These are phyloP conservation scores for Mormyrops boulengeri DNA, from an alignment of 2,797 vertebrate genomes.

Conservation along the genomic window DNA sequence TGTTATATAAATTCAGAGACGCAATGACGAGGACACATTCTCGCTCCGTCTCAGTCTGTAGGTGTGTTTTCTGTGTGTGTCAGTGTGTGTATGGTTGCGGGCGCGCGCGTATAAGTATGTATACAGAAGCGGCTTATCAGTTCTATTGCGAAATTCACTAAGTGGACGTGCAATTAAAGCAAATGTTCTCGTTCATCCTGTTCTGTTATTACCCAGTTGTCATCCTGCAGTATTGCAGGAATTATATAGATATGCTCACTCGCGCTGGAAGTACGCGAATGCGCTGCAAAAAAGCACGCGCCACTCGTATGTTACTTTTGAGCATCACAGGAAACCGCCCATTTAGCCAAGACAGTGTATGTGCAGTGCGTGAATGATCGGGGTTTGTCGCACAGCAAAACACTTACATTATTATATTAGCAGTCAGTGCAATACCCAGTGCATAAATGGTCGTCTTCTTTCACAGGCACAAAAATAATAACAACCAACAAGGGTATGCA, in stretches of 20 bases:
- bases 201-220: conserved; percentile 5
- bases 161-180: background rate
- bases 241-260: conserved; percentile 3
- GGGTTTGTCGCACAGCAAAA: conserved; percentile 8
- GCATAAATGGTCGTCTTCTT: conserved; percentile 43
- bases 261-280: conserved; percentile 10
- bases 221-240: background rate
- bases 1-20: background rate
- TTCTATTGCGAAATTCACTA: background rate
- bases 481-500: conserved; percentile 33
- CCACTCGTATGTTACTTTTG: conserved; percentile 16
- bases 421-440: conserved; percentile 38
- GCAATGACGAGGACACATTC: background rate
- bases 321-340: conserved; percentile 16
- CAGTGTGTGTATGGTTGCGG: conserved; percentile 18
- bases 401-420: conserved; percentile 20
- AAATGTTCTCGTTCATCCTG: background rate
- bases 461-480: conserved; percentile 38
- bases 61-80: conserved; percentile 14
- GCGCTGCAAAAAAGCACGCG: background rate
- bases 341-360: conserved; percentile 1
- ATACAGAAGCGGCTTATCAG: background rate
- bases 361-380: background rate
- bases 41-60: background rate
- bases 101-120: conserved; percentile 11